These are phyloP conservation scores for Aphrocallistes beatrix DNA, from an alignment of 37 sponge, comb jelly and placozoan species.

Conservation along the genomic window DNA sequence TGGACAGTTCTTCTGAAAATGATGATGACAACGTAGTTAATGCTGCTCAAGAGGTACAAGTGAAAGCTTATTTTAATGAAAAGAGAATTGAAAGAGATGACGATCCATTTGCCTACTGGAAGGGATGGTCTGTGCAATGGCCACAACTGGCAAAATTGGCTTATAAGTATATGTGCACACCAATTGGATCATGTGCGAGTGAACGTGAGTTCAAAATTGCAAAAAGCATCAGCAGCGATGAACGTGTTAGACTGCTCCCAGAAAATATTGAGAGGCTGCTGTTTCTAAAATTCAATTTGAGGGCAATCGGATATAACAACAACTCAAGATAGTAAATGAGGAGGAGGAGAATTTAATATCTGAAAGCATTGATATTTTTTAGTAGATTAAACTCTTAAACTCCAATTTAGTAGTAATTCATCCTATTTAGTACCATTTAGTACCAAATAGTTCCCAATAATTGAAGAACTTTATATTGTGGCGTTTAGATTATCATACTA, in stretches of 20 bases:
- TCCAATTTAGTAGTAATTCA: no score
- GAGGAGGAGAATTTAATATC: no score
- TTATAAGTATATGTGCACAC: conserved; percentile 8
- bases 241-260: conserved; percentile 17
- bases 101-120: neutral
- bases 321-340: no score
- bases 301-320: conserved; percentile 5
- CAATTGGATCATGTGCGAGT: conserved; percentile 16
- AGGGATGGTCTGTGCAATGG: conserved; percentile 17
- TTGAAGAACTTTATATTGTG: no score
- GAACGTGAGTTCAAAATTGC: conserved; percentile 17
- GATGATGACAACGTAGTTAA: neutral
- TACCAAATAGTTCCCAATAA: no score
- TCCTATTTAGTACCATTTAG: no score
- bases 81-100: conserved; percentile 19
- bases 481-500: no score
- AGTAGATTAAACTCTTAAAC: no score
- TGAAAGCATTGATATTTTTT: no score
- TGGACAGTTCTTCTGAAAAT: conserved; percentile 17
- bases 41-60: conserved; percentile 20
- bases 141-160: conserved; percentile 20
- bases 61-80: conserved; percentile 20
- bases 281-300: neutral
- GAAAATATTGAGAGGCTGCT: neutral
- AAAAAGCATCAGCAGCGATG: conserved; percentile 14